Percentiles rank a stretch among this genome's conserved stretches.
Conservation (phyloP, 2,113 vertebrate species). For the Paradoxurus hermaphroditus region DNA sequence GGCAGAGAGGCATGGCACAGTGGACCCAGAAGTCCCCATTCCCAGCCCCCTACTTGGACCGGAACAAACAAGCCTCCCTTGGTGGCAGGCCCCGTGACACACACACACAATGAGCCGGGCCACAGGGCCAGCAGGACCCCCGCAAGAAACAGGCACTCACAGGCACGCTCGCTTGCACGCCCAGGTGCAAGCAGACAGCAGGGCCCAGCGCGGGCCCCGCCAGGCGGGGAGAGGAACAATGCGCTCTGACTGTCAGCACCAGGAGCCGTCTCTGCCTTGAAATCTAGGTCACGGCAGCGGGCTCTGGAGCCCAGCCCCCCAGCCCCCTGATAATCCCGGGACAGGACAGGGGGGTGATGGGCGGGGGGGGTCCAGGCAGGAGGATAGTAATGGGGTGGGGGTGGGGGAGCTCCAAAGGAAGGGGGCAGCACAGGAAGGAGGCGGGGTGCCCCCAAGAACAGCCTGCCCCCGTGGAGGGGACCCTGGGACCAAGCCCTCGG, state of each 20-base stretch:
- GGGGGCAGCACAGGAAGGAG: background rate
- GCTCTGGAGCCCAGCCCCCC: constrained; percentile 42
- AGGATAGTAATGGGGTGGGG: background rate
- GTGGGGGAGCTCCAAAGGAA: background rate
- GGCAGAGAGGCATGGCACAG: background rate
- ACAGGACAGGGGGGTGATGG: background rate
- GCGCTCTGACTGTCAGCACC: constrained; percentile 72
- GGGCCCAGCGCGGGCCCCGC: constrained; percentile 59
- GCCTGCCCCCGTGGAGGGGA: background rate
- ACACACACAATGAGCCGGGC: constrained; percentile 52
- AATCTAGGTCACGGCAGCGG: constrained; percentile 75
- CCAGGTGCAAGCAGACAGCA: constrained; percentile 68
- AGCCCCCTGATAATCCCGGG: constrained; percentile 49
- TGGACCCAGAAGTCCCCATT: background rate
- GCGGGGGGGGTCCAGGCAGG: background rate
- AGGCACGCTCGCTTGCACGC: constrained; percentile 9
- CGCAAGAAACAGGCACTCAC: background rate
- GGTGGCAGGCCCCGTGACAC: constrained; percentile 48
- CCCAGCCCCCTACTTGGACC: constrained; percentile 18
- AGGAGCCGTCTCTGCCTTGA: constrained; percentile 59
- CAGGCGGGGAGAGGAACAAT: constrained; percentile 63
- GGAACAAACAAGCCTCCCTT: constrained; percentile 52
- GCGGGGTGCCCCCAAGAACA: background rate
- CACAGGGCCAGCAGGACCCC: constrained; percentile 5
- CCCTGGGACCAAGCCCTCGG: background rate